Evolutionary conservation across 1,140 invertebrate species (phyloP).

Genomic region (Araneus ventricosus): DNA sequence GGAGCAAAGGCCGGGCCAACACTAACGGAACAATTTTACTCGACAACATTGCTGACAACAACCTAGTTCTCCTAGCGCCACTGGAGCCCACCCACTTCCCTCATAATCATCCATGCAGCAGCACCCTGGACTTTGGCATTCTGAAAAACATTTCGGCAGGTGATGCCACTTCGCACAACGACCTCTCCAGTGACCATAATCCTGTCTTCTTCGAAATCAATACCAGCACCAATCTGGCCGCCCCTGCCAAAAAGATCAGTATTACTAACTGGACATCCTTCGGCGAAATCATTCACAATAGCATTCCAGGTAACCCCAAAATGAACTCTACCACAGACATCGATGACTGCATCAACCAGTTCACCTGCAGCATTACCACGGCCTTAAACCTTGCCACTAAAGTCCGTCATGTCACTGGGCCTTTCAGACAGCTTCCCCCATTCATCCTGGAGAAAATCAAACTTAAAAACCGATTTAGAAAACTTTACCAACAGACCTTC

Average conservation of each 20-base stretch:
- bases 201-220: background rate
- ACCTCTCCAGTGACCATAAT: background rate
- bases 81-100: background rate
- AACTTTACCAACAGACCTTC: background rate
- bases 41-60: background rate
- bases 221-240: background rate
- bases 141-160: accelerated
- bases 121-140: background rate
- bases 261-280: background rate
- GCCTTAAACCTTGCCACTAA: too few species aligned
- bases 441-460: background rate
- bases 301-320: background rate
- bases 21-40: background rate
- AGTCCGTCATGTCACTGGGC: too few species aligned
- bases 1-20: background rate
- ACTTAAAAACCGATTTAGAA: background rate
- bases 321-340: background rate
- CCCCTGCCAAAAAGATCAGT: background rate
- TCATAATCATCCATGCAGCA: background rate
- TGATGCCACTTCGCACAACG: background rate
- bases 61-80: background rate
- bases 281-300: background rate
- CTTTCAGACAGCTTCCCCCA: background rate
- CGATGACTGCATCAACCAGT: background rate
- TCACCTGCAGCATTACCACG: too few species aligned